Base-by-base conservation (phyloP, 2,888 invertebrate genomes). In the Osmoderma eremita region DNA sequence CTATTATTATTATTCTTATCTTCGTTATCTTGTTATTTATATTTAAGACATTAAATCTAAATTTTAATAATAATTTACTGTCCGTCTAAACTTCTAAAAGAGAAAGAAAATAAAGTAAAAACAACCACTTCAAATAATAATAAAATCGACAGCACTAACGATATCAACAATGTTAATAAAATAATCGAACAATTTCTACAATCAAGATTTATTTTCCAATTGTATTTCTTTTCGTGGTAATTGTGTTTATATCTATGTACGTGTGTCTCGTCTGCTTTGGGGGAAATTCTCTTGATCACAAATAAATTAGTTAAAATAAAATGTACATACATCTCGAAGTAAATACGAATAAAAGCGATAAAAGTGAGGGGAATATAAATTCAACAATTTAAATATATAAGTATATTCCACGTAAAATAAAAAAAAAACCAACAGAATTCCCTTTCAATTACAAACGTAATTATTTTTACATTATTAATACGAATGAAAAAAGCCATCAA, bases 121-220 rank as follows among this genome's bases (percentile, higher is more conserved):
- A 69, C 67, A 70, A 69, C 68, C 68, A 71, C 65, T 69, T 71
- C 66, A 69, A 71, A 67, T 71, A 42, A 71, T 71, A 67, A 70
- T 65, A 65, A n/a, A n/a, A n/a, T 71, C 67, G 70, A 72, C 70
- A 72, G 69, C 68, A 72, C 70, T 72, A 70, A 69, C 72, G 68
- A 69, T 62, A 67, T 38, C 51, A 65, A 61, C 58, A 61, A 45
- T 54, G 38, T 39, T 70, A 71, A 70, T 30, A 10, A 67, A 71
- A 67, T 69, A 66, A 70, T 68, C 67, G 71, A 67, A 63, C 49
- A 61, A 48, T 48, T 20, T 15, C 30, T 30, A 30, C 10, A 10
- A 30, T 30, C 30, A 30, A 10, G 10, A 30, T 30, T 30, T 30
- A 42, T 15, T 48, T 12, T 48, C 18, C 10, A n/a, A n/a, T n/a